Evolutionary conservation across 2,888 invertebrate genomes (phyloP).

Genomic region (Leptopilina syphax): DNA sequence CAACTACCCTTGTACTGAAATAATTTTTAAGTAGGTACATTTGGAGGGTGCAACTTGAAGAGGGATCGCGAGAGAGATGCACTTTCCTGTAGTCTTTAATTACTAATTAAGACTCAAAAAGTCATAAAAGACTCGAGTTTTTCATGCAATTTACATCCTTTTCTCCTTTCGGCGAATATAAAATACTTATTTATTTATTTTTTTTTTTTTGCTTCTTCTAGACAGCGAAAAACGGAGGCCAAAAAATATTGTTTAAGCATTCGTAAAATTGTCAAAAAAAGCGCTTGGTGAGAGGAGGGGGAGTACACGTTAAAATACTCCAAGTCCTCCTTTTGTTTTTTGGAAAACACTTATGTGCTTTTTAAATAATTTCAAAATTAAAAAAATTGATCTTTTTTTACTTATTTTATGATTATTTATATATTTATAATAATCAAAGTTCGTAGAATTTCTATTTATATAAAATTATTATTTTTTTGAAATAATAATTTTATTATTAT

Average conservation of each 20-base stretch:
- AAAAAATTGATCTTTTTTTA: too few species aligned
- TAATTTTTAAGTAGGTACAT: slow-evolving; percentile 28
- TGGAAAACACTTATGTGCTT: too few species aligned
- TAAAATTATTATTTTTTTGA: too few species aligned
- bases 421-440: too few species aligned
- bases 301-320: too few species aligned
- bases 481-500: too few species aligned
- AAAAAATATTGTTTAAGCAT: background rate
- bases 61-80: slow-evolving; percentile 14
- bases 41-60: slow-evolving; percentile 31
- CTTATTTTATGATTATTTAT: too few species aligned
- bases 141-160: slow-evolving; percentile 1
- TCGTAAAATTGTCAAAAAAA: background rate
- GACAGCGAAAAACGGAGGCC: background rate
- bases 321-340: too few species aligned
- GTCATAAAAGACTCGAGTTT: slow-evolving; percentile 16
- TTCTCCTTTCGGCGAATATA: background rate
- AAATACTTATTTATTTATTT: background rate
- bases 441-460: too few species aligned
- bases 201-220: background rate
- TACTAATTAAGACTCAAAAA: slow-evolving; percentile 26
- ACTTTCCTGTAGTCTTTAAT: slow-evolving; percentile 19
- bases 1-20: background rate
- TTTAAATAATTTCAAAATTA: too few species aligned
- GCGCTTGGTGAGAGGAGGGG: background rate